Percentiles rank a stretch among this genome's conserved stretches.
Evolutionary conservation across 92 coral and sea anemone genomes (phyloP).

Genomic region (Paramuricea clavata): DNA sequence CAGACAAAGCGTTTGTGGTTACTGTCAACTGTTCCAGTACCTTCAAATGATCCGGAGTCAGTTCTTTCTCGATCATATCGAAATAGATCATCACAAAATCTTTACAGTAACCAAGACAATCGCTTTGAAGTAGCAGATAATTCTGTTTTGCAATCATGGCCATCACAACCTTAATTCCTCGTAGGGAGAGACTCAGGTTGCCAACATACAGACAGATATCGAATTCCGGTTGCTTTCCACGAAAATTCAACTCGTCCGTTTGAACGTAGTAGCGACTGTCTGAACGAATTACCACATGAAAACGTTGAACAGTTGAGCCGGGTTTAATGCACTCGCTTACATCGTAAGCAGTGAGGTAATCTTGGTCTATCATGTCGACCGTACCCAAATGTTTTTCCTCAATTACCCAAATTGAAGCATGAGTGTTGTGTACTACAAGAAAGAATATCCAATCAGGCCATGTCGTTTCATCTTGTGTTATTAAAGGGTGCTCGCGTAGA

Average conservation of each 20-base stretch:
- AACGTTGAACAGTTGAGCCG: constrained; percentile 61
- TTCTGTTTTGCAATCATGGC: constrained; percentile 32
- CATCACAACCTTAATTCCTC: constrained; percentile 64
- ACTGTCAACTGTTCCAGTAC: not conserved
- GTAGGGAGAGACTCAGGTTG: constrained; percentile 67
- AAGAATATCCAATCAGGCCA: constrained; percentile 76
- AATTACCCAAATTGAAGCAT: constrained; percentile 76
- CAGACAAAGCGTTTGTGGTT: not conserved
- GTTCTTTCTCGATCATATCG: not conserved
- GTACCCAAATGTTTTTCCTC: constrained; percentile 63
- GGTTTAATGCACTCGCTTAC: constrained; percentile 67
- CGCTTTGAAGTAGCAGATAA: constrained; percentile 4
- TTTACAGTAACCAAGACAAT: not conserved
- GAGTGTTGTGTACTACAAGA: constrained; percentile 66
- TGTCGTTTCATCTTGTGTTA: constrained; percentile 63
- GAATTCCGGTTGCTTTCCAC: constrained; percentile 63
- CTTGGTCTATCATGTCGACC: constrained; percentile 64
- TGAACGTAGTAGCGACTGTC: constrained; percentile 65
- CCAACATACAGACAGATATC: constrained; percentile 75
- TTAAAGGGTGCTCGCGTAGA: constrained; percentile 68
- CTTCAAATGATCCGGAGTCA: not conserved
- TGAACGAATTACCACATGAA: constrained; percentile 56
- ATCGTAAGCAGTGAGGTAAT: constrained; percentile 65
- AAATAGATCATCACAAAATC: constrained; percentile 14
- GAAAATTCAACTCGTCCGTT: constrained; percentile 60